Evolutionary conservation across 1,140 invertebrate genomes (phyloP).

Genomic region (Manduca sexta): DNA sequence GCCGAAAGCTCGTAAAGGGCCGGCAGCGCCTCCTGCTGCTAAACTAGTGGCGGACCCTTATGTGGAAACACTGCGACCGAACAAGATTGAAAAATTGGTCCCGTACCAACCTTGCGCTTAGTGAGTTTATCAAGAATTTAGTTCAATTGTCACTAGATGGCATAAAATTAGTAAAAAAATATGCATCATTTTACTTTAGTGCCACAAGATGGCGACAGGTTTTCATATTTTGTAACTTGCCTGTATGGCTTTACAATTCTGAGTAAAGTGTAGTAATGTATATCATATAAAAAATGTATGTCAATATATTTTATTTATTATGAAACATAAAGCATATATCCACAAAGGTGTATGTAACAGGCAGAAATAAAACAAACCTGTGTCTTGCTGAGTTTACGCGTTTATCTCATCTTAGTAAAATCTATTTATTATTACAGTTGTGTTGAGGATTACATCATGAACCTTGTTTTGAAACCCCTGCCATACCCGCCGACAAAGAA

Average conservation of each 20-base stretch:
- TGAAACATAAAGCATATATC: too few relatives aligned
- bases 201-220: background rate
- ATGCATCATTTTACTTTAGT: background rate
- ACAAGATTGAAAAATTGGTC: constrained; percentile 57
- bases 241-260: too few relatives aligned
- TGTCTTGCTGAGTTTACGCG: too few relatives aligned
- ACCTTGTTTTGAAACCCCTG: constrained; percentile 61
- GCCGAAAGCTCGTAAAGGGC: constrained; percentile 45
- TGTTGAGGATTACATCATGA: constrained; percentile 66
- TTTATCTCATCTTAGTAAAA: too few relatives aligned
- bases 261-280: too few relatives aligned
- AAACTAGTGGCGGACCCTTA: constrained; percentile 59
- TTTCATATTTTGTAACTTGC: too few relatives aligned
- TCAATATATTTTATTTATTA: too few relatives aligned
- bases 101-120: constrained; percentile 63
- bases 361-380: too few relatives aligned
- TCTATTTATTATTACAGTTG: constrained; percentile 35
- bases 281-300: too few relatives aligned
- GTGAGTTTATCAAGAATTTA: constrained; percentile 32
- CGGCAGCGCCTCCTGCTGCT: constrained; percentile 15
- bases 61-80: constrained; percentile 45
- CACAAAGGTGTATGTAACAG: too few relatives aligned
- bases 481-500: constrained; percentile 46
- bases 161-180: too few relatives aligned
- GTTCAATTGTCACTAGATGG: too few relatives aligned